These are phyloP conservation scores for Meteorus sp. DNA, from an alignment of 1,140 invertebrate genomes.

Conservation along the genomic window DNA sequence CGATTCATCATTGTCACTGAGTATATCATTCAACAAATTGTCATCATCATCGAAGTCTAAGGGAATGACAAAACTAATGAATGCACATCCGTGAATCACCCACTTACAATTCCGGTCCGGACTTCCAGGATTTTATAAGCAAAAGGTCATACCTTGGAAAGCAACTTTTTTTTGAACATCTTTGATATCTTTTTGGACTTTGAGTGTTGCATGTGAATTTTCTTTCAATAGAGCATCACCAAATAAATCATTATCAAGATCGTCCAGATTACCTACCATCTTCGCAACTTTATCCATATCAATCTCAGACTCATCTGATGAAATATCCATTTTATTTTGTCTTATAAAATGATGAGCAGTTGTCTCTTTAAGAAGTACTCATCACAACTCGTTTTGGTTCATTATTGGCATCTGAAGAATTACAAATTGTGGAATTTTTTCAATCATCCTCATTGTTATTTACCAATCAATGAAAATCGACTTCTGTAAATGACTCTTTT, in stretches of 20 bases:
- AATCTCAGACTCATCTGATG: constrained; percentile 24
- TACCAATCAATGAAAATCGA: too few species aligned
- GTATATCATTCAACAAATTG: constrained; percentile 33
- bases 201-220: not conserved
- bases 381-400: too few species aligned
- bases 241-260: constrained; percentile 32
- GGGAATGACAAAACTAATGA: constrained; percentile 14
- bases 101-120: too few species aligned
- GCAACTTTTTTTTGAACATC: constrained; percentile 38
- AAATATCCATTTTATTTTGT: constrained; percentile 12
- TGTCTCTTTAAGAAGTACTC: too few species aligned
- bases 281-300: constrained; percentile 24
- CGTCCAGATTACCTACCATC: constrained; percentile 32
- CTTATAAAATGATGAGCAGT: not conserved
- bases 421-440: too few species aligned
- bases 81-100: too few species aligned
- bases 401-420: too few species aligned
- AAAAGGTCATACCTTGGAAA: constrained; percentile 34
- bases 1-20: constrained; percentile 34
- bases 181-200: constrained; percentile 31
- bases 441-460: too few species aligned
- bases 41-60: constrained; percentile 38
- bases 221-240: constrained; percentile 17
- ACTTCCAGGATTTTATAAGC: not conserved
- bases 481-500: not conserved